Base-by-base conservation (phyloP, 2,888 invertebrate species). In the Drosophila kanekoi region DNA sequence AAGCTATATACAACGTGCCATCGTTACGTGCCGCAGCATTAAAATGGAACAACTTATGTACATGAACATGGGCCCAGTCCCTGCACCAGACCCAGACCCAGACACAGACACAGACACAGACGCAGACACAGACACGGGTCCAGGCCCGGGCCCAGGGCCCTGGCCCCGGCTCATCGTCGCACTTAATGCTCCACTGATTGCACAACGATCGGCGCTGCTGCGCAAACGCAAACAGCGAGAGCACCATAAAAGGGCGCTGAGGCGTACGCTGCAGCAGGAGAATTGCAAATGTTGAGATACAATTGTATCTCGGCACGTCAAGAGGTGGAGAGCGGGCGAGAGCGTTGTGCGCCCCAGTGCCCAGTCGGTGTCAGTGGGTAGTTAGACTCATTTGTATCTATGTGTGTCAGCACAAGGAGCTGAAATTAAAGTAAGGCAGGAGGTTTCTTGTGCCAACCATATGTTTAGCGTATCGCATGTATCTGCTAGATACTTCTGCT, bases 361-460 rank as follows among this genome's bases (percentile, higher is more conserved):
- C 40, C 41, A 60, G 73, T 88, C 81, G 73, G 88, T 84, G 88
- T 88, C 83, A 88, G 88, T 88, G 77, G 86, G 88, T 80, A 80
- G 86, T 86, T 80, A 80, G 80, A 76, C 69, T 64, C 71, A 62
- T 68, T 37, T 40, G 64, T 75, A 85, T 82, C 72, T 86, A 87
- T 85, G 85, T 86, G 87, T 87, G 86, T 86, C 86, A 89, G 80
- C 66, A 49, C 58, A 89, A 90, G 91, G 90, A 90, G 90, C 78
- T 81, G 80, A 86, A 91, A 89, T 86, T 87, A 81, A 91, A 91
- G 91, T 91, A 92, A 91, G 91, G 92, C 91, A 91, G 92, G 91
- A 91, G 92, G 91, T 91, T 91, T 91, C 88, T 91, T 89, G 91
- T 81, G 67, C 85, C 79, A 74, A 71, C 65, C 87, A 77, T 87